phyloP scores from a whole-genome alignment of 2,113 vertebrate genomes.

The Sinocyclocheilus maitianheensis region DNA sequence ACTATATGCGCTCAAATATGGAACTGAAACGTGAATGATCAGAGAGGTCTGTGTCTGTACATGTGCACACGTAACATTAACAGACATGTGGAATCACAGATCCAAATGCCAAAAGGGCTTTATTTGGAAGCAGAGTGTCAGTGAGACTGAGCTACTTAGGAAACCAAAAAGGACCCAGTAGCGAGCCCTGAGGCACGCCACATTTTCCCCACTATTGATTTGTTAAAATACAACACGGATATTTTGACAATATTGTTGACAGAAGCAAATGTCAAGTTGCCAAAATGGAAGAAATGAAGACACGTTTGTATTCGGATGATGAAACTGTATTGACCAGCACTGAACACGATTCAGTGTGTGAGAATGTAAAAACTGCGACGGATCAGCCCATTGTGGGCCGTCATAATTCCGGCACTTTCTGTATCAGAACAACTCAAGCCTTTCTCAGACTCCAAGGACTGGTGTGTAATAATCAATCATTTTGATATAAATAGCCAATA shows the following conservation, averaged over 20 bases:
- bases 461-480: constrained; percentile 35
- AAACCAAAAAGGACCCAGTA: constrained; percentile 17
- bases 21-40: constrained; percentile 1
- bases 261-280: constrained; percentile 30
- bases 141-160: not conserved
- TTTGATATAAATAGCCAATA: constrained; percentile 42
- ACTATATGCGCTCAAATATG: not conserved
- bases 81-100: not conserved
- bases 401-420: constrained; percentile 37
- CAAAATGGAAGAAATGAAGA: not conserved
- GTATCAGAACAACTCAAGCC: constrained; percentile 34
- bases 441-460: constrained; percentile 39
- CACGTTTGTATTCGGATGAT: not conserved
- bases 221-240: not conserved
- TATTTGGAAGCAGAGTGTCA: not conserved
- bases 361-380: constrained; percentile 19
- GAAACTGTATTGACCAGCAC: constrained; percentile 4
- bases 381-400: not conserved
- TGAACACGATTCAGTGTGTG: not conserved
- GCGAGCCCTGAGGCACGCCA: not conserved
- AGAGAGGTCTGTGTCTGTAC: not conserved
- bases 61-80: not conserved
- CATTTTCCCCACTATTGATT: not conserved
- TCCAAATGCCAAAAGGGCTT: constrained; percentile 13
- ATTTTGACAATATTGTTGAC: not conserved